phyloP scores from a whole-genome alignment of 2,113 vertebrate genomes.

The Herpailurus yagouaroundi region DNA sequence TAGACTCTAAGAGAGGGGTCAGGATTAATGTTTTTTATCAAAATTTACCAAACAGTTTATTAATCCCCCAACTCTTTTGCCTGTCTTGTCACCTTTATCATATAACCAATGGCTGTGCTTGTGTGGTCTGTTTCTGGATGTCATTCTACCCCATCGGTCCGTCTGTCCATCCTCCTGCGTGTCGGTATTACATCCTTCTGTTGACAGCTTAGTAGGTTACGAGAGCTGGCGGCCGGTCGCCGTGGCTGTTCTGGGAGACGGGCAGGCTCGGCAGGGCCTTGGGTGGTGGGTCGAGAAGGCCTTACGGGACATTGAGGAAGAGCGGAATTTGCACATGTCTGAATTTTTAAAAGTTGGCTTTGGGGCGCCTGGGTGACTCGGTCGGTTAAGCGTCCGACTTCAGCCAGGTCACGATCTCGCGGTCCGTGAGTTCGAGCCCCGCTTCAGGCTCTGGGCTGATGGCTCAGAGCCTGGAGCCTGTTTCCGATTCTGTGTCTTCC shows the following conservation, averaged over 20 bases:
- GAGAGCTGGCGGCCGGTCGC: no score
- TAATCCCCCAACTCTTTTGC: background rate
- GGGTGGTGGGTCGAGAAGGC: accelerated
- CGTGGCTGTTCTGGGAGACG: background rate
- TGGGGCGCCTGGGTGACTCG: no score
- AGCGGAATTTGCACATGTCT: background rate
- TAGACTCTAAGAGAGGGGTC: background rate
- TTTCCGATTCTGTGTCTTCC: no score
- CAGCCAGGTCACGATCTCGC: no score
- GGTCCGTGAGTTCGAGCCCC: no score
- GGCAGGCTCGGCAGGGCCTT: background rate
- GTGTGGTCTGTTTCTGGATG: background rate
- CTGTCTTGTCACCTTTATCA: background rate
- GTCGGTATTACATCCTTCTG: no score
- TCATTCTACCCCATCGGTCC: background rate
- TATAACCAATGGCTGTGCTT: background rate
- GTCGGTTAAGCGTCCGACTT: no score
- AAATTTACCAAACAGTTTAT: background rate
- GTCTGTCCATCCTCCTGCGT: no score
- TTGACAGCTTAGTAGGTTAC: no score
- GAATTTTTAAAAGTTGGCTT: background rate
- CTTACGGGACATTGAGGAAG: background rate
- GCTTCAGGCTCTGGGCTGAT: no score
- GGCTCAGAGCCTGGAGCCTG: no score
- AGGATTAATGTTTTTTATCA: background rate